These are phyloP conservation scores for Drosophila neotestacea DNA, from an alignment of 2,888 invertebrate genomes.

Conservation along the genomic window DNA sequence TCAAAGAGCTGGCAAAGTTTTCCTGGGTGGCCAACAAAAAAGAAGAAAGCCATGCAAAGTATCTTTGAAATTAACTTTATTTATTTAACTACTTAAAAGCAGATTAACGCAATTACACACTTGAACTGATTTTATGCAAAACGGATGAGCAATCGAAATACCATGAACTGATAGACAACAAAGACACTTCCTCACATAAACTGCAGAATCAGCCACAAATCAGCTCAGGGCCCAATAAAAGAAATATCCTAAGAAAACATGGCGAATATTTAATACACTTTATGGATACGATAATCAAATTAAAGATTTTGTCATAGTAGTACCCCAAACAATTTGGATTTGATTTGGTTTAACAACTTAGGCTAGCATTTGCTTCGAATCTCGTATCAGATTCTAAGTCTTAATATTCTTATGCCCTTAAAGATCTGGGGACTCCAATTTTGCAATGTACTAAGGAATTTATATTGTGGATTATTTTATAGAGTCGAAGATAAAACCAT, in stretches of 20 bases:
- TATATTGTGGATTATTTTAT: too few relatives aligned
- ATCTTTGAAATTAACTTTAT: conserved; percentile 83
- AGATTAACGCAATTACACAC: conserved; percentile 85
- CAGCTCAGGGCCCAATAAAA: conserved; percentile 3
- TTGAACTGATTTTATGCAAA: conserved; percentile 80
- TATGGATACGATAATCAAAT: neutral
- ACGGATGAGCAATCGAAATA: conserved; percentile 43
- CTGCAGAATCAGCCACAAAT: conserved; percentile 38
- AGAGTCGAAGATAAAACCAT: too few relatives aligned
- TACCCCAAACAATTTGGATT: too few relatives aligned
- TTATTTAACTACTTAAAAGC: conserved; percentile 84
- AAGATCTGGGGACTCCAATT: too few relatives aligned
- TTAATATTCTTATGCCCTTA: too few relatives aligned
- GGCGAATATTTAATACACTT: neutral
- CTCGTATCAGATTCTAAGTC: too few relatives aligned
- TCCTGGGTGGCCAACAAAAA: conserved; percentile 27
- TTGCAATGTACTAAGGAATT: too few relatives aligned
- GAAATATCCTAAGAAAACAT: neutral
- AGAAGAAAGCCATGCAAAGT: conserved; percentile 65
- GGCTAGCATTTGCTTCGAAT: too few relatives aligned
- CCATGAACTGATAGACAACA: conserved; percentile 7
- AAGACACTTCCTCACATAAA: neutral
- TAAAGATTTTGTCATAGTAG: too few relatives aligned
- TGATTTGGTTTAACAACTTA: too few relatives aligned
- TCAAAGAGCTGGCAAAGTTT: conserved; percentile 63